Percentiles rank a stretch among this genome's conserved stretches.
Conservation (phyloP, 2,113 vertebrate species). For the Zeus faber region DNA sequence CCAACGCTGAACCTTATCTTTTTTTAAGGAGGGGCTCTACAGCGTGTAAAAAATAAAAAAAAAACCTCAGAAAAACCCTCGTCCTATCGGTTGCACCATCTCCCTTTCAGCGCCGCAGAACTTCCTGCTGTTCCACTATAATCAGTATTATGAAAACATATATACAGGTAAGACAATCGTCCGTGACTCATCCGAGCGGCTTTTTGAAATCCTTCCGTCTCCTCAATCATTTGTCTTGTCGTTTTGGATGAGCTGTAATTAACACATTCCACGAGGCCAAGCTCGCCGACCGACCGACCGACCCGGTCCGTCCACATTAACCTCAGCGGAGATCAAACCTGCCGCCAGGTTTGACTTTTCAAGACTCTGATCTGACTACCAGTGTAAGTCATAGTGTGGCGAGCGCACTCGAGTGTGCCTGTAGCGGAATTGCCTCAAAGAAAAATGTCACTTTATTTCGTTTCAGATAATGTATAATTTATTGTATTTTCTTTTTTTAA, state of each 20-base stretch:
- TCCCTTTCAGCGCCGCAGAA: slow-evolving; percentile 26
- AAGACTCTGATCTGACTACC: too few relatives aligned
- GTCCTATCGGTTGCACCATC: slow-evolving; percentile 14
- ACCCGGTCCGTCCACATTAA: slow-evolving; percentile 59
- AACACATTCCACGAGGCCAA: slow-evolving; percentile 53
- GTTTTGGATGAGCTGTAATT: slow-evolving; percentile 54
- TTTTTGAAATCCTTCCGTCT: slow-evolving; percentile 52
- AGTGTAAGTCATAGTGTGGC: too few relatives aligned
- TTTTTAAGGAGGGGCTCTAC: too few relatives aligned
- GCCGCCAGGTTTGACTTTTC: slow-evolving; percentile 33
- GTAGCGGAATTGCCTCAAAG: too few relatives aligned
- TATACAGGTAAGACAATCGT: slow-evolving; percentile 31
- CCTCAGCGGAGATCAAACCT: slow-evolving; percentile 42
- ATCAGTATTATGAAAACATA: slow-evolving; percentile 47
- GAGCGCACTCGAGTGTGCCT: too few relatives aligned
- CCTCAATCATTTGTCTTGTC: slow-evolving; percentile 38
- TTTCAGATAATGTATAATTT: neutral
- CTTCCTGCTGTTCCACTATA: slow-evolving; percentile 36
- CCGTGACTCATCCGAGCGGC: slow-evolving; percentile 52
- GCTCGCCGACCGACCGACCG: slow-evolving; percentile 44
- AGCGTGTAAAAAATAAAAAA: too few relatives aligned
- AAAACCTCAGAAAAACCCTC: slow-evolving; percentile 40
- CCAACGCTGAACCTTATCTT: too few relatives aligned
- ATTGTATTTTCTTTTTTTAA: neutral
- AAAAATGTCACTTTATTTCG: too few relatives aligned